Conservation (phyloP, 1,140 invertebrate species). For the Drosophila novamexicana region DNA sequence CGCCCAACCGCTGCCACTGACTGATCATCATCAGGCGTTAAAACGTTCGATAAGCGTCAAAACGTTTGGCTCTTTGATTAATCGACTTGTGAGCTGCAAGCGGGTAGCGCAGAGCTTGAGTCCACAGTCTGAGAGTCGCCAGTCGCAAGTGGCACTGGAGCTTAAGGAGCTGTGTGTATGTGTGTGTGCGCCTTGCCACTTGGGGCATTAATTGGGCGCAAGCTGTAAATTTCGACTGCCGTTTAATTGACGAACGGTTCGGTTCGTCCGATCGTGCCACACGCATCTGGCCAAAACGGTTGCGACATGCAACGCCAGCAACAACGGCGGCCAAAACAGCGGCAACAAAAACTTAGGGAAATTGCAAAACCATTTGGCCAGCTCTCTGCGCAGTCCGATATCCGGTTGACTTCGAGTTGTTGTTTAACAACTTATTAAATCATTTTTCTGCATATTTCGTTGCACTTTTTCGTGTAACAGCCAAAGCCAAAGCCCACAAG, state of each 20-base stretch:
- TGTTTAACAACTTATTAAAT: conserved; percentile 58
- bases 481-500: background rate
- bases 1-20: background rate
- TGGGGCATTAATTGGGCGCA: conserved; percentile 42
- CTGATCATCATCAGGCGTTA: conserved; percentile 39
- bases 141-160: background rate
- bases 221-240: conserved; percentile 24
- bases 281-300: conserved; percentile 38
- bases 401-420: conserved; percentile 49
- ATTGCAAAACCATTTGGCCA: conserved; percentile 52
- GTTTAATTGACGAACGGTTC: conserved; percentile 37
- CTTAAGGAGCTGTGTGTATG: background rate
- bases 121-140: background rate
- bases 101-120: background rate
- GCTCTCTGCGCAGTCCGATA: conserved; percentile 36
- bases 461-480: conserved; percentile 12
- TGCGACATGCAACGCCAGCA: conserved; percentile 33
- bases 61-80: conserved; percentile 44
- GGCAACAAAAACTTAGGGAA: conserved; percentile 45
- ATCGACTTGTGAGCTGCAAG: conserved; percentile 27
- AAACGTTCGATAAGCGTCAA: conserved; percentile 47
- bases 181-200: conserved; percentile 2
- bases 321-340: conserved; percentile 3
- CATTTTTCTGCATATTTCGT: conserved; percentile 44
- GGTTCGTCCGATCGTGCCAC: conserved; percentile 36